Evolutionary conservation across 2,888 invertebrate genomes (phyloP).

Genomic region (Nymphalis urticae): DNA sequence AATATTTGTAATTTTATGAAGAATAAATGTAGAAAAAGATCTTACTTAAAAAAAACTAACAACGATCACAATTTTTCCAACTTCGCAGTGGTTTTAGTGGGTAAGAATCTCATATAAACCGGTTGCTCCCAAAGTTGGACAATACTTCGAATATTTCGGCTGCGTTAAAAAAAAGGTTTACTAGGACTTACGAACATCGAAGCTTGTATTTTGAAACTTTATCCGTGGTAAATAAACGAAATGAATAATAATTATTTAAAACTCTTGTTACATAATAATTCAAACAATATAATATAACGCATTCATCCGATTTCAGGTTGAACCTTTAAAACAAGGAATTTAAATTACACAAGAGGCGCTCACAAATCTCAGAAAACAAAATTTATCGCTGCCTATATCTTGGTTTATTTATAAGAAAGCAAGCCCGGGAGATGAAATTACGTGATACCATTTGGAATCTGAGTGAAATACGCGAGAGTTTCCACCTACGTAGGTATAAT

Average conservation of each 20-base stretch:
- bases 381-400: constrained; percentile 78
- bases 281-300: neutral
- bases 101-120: too few species aligned
- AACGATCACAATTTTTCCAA: too few species aligned
- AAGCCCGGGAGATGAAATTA: constrained; percentile 76
- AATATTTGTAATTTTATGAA: too few species aligned
- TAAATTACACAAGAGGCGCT: constrained; percentile 56
- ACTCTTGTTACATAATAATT: neutral
- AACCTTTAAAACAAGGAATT: constrained; percentile 68
- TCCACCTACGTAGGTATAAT: constrained; percentile 45
- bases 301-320: constrained; percentile 8
- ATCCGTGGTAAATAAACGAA: too few species aligned
- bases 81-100: too few species aligned
- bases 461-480: constrained; percentile 70
- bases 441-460: constrained; percentile 80
- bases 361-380: constrained; percentile 69
- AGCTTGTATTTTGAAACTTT: too few species aligned
- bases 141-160: too few species aligned
- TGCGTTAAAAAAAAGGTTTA: too few species aligned
- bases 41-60: too few species aligned
- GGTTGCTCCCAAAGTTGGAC: too few species aligned
- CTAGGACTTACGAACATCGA: too few species aligned
- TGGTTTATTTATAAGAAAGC: constrained; percentile 81
- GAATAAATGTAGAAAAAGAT: too few species aligned
- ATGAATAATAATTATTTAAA: neutral